Conservation (phyloP, 2,888 invertebrate species). For the Andrena trimmerana region DNA sequence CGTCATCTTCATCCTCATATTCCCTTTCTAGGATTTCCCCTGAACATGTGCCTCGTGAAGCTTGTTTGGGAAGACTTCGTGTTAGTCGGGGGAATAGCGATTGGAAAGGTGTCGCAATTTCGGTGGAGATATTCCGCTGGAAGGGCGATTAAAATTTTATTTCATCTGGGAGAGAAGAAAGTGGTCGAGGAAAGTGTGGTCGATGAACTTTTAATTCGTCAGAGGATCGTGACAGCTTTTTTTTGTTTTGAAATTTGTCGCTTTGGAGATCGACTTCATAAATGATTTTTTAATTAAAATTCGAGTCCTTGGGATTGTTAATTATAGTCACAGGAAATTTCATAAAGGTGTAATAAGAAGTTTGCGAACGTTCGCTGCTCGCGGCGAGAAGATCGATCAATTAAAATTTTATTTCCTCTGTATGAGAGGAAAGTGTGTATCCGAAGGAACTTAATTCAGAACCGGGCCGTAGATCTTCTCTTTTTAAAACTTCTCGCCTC, state of each 20-base stretch:
- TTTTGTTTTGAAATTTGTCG: not conserved
- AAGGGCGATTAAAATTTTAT: not conserved
- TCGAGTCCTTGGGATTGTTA: not conserved
- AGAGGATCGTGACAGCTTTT: not conserved
- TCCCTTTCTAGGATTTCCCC: not conserved
- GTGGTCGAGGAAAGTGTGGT: not conserved
- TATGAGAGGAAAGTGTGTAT: no score
- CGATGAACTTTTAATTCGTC: no score
- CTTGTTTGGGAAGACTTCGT: slow-evolving; percentile 10
- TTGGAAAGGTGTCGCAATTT: not conserved
- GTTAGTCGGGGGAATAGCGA: not conserved
- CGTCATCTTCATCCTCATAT: slow-evolving; percentile 9
- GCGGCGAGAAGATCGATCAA: no score
- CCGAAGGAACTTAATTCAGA: not conserved
- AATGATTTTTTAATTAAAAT: not conserved
- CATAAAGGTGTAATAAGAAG: no score
- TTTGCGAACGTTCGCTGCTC: no score
- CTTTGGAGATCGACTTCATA: not conserved
- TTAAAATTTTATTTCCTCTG: slow-evolving; percentile 12
- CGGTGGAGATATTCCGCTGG: not conserved
- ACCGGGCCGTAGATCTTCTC: no score
- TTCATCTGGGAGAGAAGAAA: not conserved
- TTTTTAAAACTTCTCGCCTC: no score
- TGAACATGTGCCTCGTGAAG: not conserved
- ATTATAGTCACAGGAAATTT: not conserved